Percentiles rank a stretch among this genome's conserved stretches.
Evolutionary conservation across 2,888 invertebrate genomes (phyloP).

Genomic region (Diadromus collaris): DNA sequence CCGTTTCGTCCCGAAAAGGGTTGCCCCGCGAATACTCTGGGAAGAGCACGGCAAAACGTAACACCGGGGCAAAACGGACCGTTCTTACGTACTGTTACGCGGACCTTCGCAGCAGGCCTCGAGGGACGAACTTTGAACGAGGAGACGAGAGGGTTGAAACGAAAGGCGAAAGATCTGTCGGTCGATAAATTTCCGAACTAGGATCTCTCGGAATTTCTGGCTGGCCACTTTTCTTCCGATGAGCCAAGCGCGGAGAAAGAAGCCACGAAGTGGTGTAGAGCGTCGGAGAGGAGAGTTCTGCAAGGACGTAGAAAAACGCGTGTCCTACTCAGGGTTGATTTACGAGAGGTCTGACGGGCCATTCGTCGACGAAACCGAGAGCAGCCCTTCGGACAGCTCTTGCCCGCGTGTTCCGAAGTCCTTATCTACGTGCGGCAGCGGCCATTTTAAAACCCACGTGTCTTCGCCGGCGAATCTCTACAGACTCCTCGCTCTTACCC

Average conservation of each 20-base stretch:
- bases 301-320: constrained; percentile 56
- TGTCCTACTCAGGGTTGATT: constrained; percentile 75
- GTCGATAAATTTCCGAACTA: constrained; percentile 22
- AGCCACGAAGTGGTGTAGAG: neutral
- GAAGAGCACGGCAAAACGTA: too few relatives aligned
- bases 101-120: too few relatives aligned
- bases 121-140: neutral
- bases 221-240: constrained; percentile 23
- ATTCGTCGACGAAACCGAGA: constrained; percentile 75
- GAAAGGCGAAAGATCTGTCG: neutral
- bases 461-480: constrained; percentile 38
- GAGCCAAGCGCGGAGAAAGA: constrained; percentile 13
- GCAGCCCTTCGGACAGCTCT: constrained; percentile 72
- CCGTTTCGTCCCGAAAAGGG: constrained; percentile 18
- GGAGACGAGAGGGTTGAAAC: neutral
- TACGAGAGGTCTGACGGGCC: constrained; percentile 79
- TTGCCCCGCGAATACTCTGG: constrained; percentile 20
- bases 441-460: constrained; percentile 73
- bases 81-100: too few relatives aligned
- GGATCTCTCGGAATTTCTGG: constrained; percentile 19
- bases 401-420: constrained; percentile 55
- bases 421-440: constrained; percentile 75
- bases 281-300: constrained; percentile 14
- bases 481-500: constrained; percentile 32
- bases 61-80: too few relatives aligned